These are phyloP conservation scores for Tiliacea citrago DNA, from an alignment of 2,888 invertebrate species.

Conservation along the genomic window DNA sequence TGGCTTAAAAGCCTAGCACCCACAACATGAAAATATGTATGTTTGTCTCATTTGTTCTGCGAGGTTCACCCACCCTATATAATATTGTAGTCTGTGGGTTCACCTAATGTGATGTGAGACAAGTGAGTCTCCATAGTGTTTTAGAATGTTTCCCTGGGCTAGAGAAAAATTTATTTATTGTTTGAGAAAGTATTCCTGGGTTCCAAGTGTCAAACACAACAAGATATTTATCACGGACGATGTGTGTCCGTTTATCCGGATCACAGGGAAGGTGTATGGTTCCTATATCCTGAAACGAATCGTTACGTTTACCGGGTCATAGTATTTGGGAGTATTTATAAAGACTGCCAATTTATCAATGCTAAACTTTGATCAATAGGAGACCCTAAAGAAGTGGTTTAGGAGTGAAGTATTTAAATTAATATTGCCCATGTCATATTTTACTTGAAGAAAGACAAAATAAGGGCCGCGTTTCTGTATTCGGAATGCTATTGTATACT, in stretches of 20 bases:
- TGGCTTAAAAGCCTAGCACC: background rate
- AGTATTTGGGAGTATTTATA: conserved; percentile 2
- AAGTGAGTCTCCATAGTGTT: no score
- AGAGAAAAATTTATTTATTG: background rate
- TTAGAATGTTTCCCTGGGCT: background rate
- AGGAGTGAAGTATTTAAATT: background rate
- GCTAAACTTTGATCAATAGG: conserved; percentile 1
- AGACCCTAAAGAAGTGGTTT: background rate
- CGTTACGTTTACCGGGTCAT: background rate
- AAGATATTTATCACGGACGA: background rate
- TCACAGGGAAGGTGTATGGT: background rate
- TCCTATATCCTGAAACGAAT: background rate
- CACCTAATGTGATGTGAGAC: no score
- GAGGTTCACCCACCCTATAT: background rate
- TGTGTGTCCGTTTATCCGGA: no score
- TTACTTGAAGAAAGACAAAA: conserved; percentile 1
- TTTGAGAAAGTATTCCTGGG: no score
- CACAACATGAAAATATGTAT: background rate
- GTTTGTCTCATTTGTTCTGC: background rate
- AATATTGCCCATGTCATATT: conserved; percentile 16
- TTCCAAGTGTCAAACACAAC: no score
- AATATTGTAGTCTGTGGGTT: no score
- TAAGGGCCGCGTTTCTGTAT: conserved; percentile 11
- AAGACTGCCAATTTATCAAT: background rate
- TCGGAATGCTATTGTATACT: conserved; percentile 11